A percentile compares a stretch with the other conserved stretches of the same genome.
Conservation (phyloP, 2,797 vertebrate genomes). For the Dallia pectoralis region DNA sequence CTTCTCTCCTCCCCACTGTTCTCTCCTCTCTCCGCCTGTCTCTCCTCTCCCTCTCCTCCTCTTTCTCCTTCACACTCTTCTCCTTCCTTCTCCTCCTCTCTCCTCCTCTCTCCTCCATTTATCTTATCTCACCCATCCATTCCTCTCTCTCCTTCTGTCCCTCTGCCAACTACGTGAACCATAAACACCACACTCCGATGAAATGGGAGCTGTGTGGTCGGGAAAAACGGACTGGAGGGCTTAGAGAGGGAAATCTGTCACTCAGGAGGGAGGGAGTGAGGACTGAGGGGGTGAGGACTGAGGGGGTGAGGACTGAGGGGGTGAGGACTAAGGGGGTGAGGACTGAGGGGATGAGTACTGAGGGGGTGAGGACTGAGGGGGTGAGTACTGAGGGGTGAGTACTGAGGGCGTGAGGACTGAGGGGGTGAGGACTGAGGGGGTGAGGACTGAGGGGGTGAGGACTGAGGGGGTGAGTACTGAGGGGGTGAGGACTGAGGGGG, state of each 20-base stretch:
- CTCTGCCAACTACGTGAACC: slow-evolving; percentile 82
- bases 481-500: slow-evolving; percentile 43
- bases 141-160: slow-evolving; percentile 41
- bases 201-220: slow-evolving; percentile 61
- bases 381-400: slow-evolving; percentile 38
- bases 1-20: slow-evolving; percentile 26
- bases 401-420: no score
- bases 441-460: slow-evolving; percentile 53
- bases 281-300: slow-evolving; percentile 39
- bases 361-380: slow-evolving; percentile 48
- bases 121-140: slow-evolving; percentile 42
- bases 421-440: slow-evolving; percentile 43
- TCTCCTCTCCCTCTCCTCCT: slow-evolving; percentile 45
- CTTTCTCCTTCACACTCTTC: slow-evolving; percentile 36
- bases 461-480: slow-evolving; percentile 37
- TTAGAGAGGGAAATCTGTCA: slow-evolving; percentile 54
- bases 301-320: slow-evolving; percentile 48
- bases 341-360: slow-evolving; percentile 52
- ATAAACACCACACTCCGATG: slow-evolving; percentile 26
- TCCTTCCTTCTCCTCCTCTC: slow-evolving; percentile 2
- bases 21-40: no score
- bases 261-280: slow-evolving; percentile 52
- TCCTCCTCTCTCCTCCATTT: slow-evolving; percentile 26
- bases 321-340: slow-evolving; percentile 38
- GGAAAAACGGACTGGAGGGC: slow-evolving; percentile 60